Conservation (phyloP, 2,113 vertebrate species). For the Bothrops jararaca region DNA sequence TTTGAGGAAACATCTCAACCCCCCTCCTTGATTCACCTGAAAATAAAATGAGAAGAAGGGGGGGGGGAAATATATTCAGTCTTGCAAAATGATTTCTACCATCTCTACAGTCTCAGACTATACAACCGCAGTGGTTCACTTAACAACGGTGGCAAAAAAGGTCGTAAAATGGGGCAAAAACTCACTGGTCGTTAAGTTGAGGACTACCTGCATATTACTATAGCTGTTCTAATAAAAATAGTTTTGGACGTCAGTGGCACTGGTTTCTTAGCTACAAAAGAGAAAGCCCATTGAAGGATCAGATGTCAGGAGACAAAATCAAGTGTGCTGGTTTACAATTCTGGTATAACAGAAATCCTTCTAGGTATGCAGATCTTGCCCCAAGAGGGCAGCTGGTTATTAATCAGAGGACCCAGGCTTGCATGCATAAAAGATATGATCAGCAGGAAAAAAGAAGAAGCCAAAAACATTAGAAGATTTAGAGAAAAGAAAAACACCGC, state of each 20-base stretch:
- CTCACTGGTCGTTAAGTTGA: not conserved
- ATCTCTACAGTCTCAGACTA: not conserved
- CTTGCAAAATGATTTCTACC: not conserved
- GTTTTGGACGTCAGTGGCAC: not conserved
- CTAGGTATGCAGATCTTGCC: constrained; percentile 59
- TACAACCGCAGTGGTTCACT: not conserved
- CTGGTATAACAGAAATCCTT: constrained; percentile 15
- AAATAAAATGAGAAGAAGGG: not conserved
- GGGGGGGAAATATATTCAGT: not conserved
- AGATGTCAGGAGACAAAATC: constrained; percentile 5
- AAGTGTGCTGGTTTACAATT: constrained; percentile 14
- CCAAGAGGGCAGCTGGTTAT: constrained; percentile 19
- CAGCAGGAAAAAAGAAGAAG: constrained; percentile 26
- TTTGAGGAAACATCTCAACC: not conserved
- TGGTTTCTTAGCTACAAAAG: not conserved
- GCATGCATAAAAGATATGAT: constrained; percentile 61
- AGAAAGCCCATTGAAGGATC: not conserved
- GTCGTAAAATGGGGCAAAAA: not conserved
- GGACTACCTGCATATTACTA: not conserved
- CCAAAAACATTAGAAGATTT: constrained; percentile 1
- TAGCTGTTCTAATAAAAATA: not conserved
- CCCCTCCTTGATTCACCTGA: not conserved
- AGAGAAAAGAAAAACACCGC: not conserved
- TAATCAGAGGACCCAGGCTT: constrained; percentile 2
- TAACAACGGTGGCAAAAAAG: not conserved